A percentile compares a stretch with the other conserved stretches of the same genome.
Evolutionary conservation across 1,140 invertebrate species (phyloP).

Genomic region (Pseudobourletiella spinata): DNA sequence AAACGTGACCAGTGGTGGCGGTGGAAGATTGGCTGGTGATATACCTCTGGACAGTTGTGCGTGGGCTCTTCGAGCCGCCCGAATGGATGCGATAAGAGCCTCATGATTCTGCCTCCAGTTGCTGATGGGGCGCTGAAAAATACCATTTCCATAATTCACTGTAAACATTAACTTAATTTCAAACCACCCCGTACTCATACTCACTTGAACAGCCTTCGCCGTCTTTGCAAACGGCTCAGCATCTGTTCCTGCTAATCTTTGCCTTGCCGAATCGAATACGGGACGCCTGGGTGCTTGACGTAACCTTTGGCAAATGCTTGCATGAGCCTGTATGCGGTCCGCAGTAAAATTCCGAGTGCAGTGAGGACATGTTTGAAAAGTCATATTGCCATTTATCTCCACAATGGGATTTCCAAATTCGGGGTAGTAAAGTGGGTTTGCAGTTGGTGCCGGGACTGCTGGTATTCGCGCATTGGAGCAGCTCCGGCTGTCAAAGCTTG

Average conservation of each 20-base stretch:
- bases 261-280: not conserved
- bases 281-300: not conserved
- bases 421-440: too few relatives aligned
- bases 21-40: constrained; percentile 74
- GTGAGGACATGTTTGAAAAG: not conserved
- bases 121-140: not conserved
- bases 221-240: constrained; percentile 5
- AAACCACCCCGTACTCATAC: not conserved
- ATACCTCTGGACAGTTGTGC: constrained; percentile 74
- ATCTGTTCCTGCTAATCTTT: not conserved
- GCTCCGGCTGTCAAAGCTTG: too few relatives aligned
- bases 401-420: not conserved
- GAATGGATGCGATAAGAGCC: constrained; percentile 79
- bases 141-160: too few relatives aligned
- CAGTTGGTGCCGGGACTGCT: too few relatives aligned
- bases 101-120: constrained; percentile 87
- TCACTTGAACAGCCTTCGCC: not conserved
- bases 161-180: not conserved
- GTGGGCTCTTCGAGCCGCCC: constrained; percentile 55
- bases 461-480: too few relatives aligned
- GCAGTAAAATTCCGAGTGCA: not conserved
- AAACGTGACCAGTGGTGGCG: constrained; percentile 73
- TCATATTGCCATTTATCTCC: not conserved
- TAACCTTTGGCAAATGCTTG: not conserved
- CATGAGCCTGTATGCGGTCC: not conserved